Conservation (phyloP, 2,888 invertebrate species). For the Dynastes maya region DNA sequence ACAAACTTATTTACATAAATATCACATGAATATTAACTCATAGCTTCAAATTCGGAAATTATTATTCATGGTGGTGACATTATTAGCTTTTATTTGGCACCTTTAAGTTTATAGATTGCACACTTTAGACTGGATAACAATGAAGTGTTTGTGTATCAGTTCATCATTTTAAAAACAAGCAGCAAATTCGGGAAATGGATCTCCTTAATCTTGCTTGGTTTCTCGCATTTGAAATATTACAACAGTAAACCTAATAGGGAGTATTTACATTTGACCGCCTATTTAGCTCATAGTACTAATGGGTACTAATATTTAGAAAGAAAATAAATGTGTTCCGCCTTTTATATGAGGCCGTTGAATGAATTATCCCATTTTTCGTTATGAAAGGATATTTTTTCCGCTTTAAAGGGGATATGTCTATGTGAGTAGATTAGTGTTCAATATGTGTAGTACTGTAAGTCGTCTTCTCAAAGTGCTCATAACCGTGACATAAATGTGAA, state of each 20-base stretch:
- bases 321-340: background rate
- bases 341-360: background rate
- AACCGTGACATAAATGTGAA: background rate
- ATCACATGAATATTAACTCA: background rate
- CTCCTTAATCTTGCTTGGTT: constrained; percentile 3
- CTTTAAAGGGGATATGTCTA: no score
- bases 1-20: background rate
- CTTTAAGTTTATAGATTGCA: background rate
- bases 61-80: background rate
- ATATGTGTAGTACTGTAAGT: no score
- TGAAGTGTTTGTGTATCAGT: background rate
- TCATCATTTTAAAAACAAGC: background rate
- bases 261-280: background rate
- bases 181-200: background rate
- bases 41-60: background rate
- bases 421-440: no score
- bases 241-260: background rate
- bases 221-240: background rate
- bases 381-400: background rate
- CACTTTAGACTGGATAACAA: no score
- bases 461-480: background rate
- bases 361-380: background rate
- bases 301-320: background rate
- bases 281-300: background rate
- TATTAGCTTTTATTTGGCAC: background rate